Base-by-base conservation (phyloP, 2,888 invertebrate species). In the Dasypolia templi region DNA sequence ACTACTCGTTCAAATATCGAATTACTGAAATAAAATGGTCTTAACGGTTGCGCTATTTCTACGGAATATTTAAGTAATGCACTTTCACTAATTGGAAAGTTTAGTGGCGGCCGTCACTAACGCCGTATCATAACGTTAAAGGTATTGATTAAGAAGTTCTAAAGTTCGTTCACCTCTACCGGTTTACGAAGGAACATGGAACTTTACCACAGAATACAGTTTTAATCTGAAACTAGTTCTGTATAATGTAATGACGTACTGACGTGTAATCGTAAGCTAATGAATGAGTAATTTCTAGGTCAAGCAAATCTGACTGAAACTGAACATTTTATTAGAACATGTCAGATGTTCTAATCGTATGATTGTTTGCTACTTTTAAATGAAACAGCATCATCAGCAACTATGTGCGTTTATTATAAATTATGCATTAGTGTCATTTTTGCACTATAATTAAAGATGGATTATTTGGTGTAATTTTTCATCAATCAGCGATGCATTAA, bases 1-100 rank as follows among this genome's bases (percentile, higher is more conserved):
- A 62, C n/a, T 9, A 35, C 12, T 22, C 19, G 39, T 72, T 59
- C n/a, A 35, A 62, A 69, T 58, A 69, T 62, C 56, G 64, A 42
- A 62, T 46, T 73, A 51, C 35, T 69, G 65, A 84, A 81, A 70
- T 46, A 68, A 74, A 68, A 75, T 62, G 58, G 81, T 42, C 62
- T 49, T 69, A 69, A 69, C 66, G 14, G 56, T 67, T 70, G 82
- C 66, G 59, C 74, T 74, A 77, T 79, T 69, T 85, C 46, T 58
- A 51, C 61, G 61, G 68, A 61, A 72, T 65, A 59, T 66, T 82
- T 85, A 70, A 61, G 58, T 72, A 68, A 59, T 51, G 62, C 64
- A 78, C 87, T 85, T 87, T 87, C 86, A 85, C 80, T 80, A 77
- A 87, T 85, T 85, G 58, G 86, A 85, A 85, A 85, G 87, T 85